Evolutionary conservation across 2,113 vertebrate species (phyloP).

Genomic region (Conger conger): DNA sequence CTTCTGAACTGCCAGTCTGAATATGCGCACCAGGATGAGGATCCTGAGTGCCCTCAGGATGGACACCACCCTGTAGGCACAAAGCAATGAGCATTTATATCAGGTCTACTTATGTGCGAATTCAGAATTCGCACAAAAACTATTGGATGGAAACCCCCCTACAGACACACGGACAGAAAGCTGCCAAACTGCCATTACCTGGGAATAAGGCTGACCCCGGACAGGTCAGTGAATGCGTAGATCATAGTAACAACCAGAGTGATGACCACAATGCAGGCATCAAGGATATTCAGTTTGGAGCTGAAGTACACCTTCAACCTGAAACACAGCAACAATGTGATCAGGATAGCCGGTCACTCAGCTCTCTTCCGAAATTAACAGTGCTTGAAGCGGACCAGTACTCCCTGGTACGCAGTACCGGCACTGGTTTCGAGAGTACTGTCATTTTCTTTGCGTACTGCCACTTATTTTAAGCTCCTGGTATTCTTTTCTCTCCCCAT

Average conservation of each 20-base stretch:
- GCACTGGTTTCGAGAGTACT: too few relatives aligned
- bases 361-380: background rate
- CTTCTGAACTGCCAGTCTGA: slow-evolving; percentile 84
- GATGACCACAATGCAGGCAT: slow-evolving; percentile 75
- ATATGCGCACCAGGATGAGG: slow-evolving; percentile 82
- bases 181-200: slow-evolving; percentile 65
- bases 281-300: slow-evolving; percentile 79
- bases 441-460: too few relatives aligned
- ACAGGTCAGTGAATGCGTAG: slow-evolving; percentile 71
- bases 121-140: too few relatives aligned
- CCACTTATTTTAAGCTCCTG: too few relatives aligned
- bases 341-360: background rate
- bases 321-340: slow-evolving; percentile 35
- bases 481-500: too few relatives aligned
- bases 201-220: slow-evolving; percentile 68
- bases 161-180: background rate
- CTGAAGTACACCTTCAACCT: slow-evolving; percentile 84
- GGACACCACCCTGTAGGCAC: slow-evolving; percentile 68
- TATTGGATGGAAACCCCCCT: slow-evolving; percentile 76
- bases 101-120: too few relatives aligned
- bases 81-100: background rate
- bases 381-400: too few relatives aligned
- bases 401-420: too few relatives aligned
- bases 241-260: slow-evolving; percentile 77
- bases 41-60: slow-evolving; percentile 81